Evolutionary conservation across 1,140 invertebrate species (phyloP), one percentile per base, ranked within the genome.

Genomic region (Micrasema longulum): DNA sequence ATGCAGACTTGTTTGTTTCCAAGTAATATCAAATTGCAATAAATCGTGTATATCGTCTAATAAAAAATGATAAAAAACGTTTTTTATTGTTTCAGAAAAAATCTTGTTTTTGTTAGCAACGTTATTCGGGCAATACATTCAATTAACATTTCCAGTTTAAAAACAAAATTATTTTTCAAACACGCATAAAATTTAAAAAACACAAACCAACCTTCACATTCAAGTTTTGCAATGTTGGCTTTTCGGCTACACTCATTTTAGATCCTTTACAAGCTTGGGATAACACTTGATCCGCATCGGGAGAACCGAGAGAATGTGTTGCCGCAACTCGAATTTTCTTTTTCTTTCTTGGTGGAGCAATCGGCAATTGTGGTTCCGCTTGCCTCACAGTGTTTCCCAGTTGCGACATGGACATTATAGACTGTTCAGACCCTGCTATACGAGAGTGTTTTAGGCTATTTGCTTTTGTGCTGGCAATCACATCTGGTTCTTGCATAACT

Each of bases 381-480:
- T 55, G 73, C 52, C 78, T 78, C 74, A 78, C 62, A 69, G 74
- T 67, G 67, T 74, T 63, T 10, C 62, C 52, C 22, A 71, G n/a
- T 26, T 69, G 43, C 5, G 71, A 78, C 69, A 82, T 77, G 12
- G 82, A 79, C 63, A 83, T 82, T 26, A 81, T 79, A 55, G 48
- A 72, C 65, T 79, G 76, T 76, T 79, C 6, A 72, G 69, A 63
- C 7, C 81, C 79, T 47, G 79, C 77, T 10, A 77, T 80, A 77
- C 86, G 84, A 5, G 78, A 81, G 67, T 85, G 83, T 71, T 87
- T 87, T 74, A 88, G 77, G 70, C 84, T 84, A 77, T 83, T 84
- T 20, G 88, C 88, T 85, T 97, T 97, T 65, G 95, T 96, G 83
- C 95, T 97, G 53, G 94, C 93, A 70, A 98, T 95, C 75, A 98